Percentiles rank a stretch among this genome's conserved stretches.
Evolutionary conservation across 2,113 vertebrate species (phyloP).

Genomic region (Todiramphus chloris): DNA sequence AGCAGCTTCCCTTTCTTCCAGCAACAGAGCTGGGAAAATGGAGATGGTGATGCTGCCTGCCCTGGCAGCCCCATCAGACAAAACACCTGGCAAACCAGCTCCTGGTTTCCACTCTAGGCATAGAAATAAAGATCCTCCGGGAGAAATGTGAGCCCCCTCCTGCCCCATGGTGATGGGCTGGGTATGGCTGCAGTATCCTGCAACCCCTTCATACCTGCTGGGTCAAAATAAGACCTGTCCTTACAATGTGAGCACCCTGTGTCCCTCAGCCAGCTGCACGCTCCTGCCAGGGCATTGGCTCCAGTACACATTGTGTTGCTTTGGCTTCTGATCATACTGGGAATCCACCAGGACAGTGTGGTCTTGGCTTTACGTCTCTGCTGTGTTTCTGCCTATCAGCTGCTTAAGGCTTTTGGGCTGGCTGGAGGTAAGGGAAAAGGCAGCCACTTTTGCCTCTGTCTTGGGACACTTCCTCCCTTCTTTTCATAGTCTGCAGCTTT

Average conservation of each 20-base stretch:
- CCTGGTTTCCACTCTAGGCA: not conserved
- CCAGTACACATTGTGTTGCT: fast-evolving
- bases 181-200: too few species aligned
- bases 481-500: not conserved
- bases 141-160: not conserved
- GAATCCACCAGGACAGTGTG: not conserved
- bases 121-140: not conserved
- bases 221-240: not conserved
- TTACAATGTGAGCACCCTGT: not conserved
- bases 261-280: not conserved
- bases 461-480: not conserved
- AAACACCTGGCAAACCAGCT: not conserved
- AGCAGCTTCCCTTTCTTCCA: not conserved
- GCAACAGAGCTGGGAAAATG: not conserved
- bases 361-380: not conserved
- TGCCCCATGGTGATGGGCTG: not conserved
- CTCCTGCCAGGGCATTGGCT: not conserved
- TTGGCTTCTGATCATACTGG: not conserved
- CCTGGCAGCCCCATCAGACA: not conserved
- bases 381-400: not conserved
- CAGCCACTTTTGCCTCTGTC: not conserved
- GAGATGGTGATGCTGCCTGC: not conserved
- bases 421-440: not conserved
- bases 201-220: not conserved
- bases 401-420: not conserved